Evolutionary conservation across 2,113 vertebrate species (phyloP).

Genomic region (Tupaia tana): DNA sequence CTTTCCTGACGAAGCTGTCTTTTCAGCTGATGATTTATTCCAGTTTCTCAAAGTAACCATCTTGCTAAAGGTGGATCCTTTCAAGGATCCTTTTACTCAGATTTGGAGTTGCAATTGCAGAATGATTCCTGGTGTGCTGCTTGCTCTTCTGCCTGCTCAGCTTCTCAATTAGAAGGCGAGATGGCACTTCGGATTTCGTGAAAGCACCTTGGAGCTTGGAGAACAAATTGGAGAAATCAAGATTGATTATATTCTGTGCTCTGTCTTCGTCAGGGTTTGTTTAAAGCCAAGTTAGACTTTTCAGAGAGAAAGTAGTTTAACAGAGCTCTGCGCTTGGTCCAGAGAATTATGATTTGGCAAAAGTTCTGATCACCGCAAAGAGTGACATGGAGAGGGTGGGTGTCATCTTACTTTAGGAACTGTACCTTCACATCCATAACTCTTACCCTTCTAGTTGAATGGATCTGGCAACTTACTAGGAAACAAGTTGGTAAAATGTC

Average conservation of each 20-base stretch:
- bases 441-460: not conserved
- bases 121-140: not conserved
- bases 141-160: not conserved
- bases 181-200: slow-evolving; percentile 62
- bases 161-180: slow-evolving; percentile 3
- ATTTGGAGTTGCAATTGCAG: not conserved
- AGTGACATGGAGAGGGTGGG: not conserved
- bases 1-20: not conserved
- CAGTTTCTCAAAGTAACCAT: not conserved
- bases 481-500: not conserved
- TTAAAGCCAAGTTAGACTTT: slow-evolving; percentile 58
- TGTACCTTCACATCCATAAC: not conserved
- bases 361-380: slow-evolving; percentile 6
- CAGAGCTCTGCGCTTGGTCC: not conserved
- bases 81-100: not conserved
- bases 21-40: not conserved
- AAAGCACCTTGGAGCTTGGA: slow-evolving; percentile 59
- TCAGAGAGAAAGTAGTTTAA: slow-evolving; percentile 35
- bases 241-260: slow-evolving; percentile 56
- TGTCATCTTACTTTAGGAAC: not conserved
- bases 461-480: not conserved
- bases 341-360: slow-evolving; percentile 55
- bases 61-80: not conserved
- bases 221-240: slow-evolving; percentile 61
- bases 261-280: slow-evolving; percentile 46